Evolutionary conservation across 1,140 invertebrate species (phyloP), one percentile per base, ranked within the genome.

Genomic region (Macrobrachium rosenbergii): DNA sequence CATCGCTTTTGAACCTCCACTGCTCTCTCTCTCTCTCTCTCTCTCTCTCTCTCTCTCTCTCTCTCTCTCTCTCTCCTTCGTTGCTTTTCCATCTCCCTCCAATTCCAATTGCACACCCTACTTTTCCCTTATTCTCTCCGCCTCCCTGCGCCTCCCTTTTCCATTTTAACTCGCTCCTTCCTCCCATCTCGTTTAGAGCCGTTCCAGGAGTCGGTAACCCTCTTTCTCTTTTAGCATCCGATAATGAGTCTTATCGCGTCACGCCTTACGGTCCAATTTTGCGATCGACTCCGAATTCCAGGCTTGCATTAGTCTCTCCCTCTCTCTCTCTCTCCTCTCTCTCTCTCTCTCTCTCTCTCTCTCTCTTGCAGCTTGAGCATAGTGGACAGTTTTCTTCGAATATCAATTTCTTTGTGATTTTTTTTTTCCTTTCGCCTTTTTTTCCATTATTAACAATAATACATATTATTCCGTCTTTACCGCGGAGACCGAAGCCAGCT

Each of bases 381-480:
- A 64, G 23, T 23, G 60, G 60, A 45, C 82, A 76, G 73, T 83
- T 83, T 77, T 83, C 82, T 83, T 75, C 69, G 59, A 37, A 83
- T 83, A 83, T 83, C 73, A 83, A 23, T 77, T 77, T 83, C 82
- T 83, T 83, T 83, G 82, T 83, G 37, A 16, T 76, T 19, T 83
- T 77, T 83, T 83, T 77, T 21, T 62, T 21, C n/a, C 16, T 37
- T 37, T 37, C 1, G 28, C 28, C 28, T 37, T 37, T 37, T 37
- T 37, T 37, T 37, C 28, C 3, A 37, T 37, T 77, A 63, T 77
- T 76, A 64, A 83, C 73, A 83, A 83, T 77, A 75, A 77, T 77
- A 83, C 73, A 83, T 83, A 77, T 83, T 83, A 83, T 83, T 83
- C 72, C 60, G 23, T 59, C 81, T 21, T 73, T 23, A 28, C 73